Base-by-base conservation (phyloP, 1,140 invertebrate species). In the Drosophila paulistorum region DNA sequence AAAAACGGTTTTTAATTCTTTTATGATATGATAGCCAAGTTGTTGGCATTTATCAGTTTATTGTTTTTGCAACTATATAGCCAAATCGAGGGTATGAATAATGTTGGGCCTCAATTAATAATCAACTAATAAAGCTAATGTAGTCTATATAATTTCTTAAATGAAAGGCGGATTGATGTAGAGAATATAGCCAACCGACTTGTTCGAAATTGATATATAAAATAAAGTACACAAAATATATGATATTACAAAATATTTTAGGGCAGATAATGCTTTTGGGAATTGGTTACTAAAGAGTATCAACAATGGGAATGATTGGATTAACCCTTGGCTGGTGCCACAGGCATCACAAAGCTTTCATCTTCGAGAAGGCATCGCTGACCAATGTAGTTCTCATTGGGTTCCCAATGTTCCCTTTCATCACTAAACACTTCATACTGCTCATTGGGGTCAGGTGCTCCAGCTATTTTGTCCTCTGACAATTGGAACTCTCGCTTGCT, bases 321-420 rank as follows among this genome's bases (percentile, higher is more conserved):
- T 79, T 76, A 90, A 42, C 71, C 85, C 65, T 90, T 90, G 51
- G 79, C 74, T 10, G 85, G 61, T 35, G 87, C 41, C 30, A 90
- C 74, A 11, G 89, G 63, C 42, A 90, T 42, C 30, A 90, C 74
- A 73, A 92, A 90, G 42, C 64, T 89, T 51, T 92, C 91, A 69
- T 92, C 91, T 48, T 92, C 79, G 2, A 92, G 61, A 7, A 92
- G 66, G 58, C 91, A 92, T 39, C 91, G 86, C 30, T 90, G 84
- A 1, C 77, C 76, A 9, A 92, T 83, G 72, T 80, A 90, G 41
- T 77, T 73, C n/a, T 92, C 87, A 57, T 92, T 92, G 7, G 81
- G 77, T 45, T 92, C 91, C 91, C 91, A 92, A 17, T 75, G 87
- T 39, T 91, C 90, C 30, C 76, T 86, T 30, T 82, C 79, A 30